These are phyloP conservation scores for Bellardia bayeri DNA, from an alignment of 2,888 invertebrate genomes.

Conservation along the genomic window DNA sequence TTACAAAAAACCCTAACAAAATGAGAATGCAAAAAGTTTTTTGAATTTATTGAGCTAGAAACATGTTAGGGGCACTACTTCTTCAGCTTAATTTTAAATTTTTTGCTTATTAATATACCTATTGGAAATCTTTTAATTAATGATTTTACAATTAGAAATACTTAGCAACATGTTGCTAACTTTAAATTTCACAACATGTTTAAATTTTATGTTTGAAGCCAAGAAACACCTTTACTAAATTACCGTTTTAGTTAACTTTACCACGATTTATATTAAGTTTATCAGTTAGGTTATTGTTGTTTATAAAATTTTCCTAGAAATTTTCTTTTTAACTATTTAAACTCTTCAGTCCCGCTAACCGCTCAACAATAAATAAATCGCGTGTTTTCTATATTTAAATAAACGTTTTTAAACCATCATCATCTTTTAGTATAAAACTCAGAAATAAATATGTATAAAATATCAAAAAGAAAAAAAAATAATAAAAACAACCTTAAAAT, in stretches of 20 bases:
- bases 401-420: conserved; percentile 66
- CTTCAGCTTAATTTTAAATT: no score
- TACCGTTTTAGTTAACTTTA: neutral
- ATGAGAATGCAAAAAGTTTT: no score
- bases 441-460: conserved; percentile 34
- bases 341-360: neutral
- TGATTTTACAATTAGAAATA: no score
- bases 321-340: conserved; percentile 17
- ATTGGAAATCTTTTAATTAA: no score
- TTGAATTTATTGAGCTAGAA: no score
- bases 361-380: conserved; percentile 51
- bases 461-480: neutral
- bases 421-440: conserved; percentile 30
- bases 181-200: no score
- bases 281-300: neutral
- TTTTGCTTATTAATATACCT: no score
- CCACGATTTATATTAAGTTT: neutral
- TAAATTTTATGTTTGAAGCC: no score
- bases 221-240: neutral
- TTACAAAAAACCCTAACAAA: no score
- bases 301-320: conserved; percentile 46
- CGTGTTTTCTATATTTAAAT: conserved; percentile 67
- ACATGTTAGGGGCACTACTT: no score
- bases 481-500: conserved; percentile 62
- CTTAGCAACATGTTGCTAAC: no score